Conservation (phyloP, 2,113 vertebrate species). For the Andinoacara biseriatus region DNA sequence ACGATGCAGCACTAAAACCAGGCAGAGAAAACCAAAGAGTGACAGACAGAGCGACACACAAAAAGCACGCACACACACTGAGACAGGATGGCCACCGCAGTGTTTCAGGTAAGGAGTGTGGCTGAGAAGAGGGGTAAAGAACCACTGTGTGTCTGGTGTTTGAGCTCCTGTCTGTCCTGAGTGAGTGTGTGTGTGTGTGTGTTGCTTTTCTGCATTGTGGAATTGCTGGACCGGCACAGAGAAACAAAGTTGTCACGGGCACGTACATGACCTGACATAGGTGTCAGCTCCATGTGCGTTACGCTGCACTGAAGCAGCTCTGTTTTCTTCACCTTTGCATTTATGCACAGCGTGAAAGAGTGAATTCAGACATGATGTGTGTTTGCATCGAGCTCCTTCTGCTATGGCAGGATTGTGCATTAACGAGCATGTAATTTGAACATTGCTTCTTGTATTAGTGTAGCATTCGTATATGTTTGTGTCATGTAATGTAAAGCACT, state of each 20-base stretch:
- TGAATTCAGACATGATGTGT: not conserved
- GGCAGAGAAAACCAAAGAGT: constrained; percentile 33
- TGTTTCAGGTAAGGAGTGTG: constrained; percentile 81
- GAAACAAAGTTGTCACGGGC: not conserved
- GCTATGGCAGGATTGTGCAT: constrained; percentile 11
- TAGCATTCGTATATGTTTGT: not conserved
- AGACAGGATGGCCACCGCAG: constrained; percentile 81
- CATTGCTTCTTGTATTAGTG: constrained; percentile 13
- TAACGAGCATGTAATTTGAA: not conserved
- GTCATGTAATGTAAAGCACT: not conserved
- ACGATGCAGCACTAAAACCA: constrained; percentile 66
- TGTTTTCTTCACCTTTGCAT: not conserved
- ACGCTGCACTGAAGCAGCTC: not conserved
- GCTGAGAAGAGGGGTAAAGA: not conserved
- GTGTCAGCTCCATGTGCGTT: not conserved
- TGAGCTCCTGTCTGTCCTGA: not conserved
- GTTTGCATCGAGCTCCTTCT: not conserved
- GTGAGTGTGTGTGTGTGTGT: not conserved
- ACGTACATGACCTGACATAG: not conserved
- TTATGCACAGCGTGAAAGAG: not conserved
- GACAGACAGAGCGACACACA: constrained; percentile 27
- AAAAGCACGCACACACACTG: not conserved
- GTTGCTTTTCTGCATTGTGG: not conserved
- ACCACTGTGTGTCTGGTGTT: constrained; percentile 22
- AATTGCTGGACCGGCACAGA: constrained; percentile 10